phyloP scores from a whole-genome alignment of 2,113 vertebrate genomes.

The Saimiri boliviensis region DNA sequence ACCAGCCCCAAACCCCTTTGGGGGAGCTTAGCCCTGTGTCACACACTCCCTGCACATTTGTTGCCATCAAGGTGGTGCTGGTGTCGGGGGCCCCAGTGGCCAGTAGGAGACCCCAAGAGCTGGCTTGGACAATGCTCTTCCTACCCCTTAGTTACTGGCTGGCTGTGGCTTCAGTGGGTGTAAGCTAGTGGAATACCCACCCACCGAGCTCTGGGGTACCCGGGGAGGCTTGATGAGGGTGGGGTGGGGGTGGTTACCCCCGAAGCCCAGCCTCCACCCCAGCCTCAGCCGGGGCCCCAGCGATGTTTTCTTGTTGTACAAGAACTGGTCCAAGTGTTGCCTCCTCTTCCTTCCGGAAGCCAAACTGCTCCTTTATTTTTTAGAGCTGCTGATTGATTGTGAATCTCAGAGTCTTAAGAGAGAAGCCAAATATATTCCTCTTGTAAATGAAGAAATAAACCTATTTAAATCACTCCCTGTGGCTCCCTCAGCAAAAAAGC shows the following conservation, averaged over 20 bases:
- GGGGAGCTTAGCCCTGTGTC: background rate
- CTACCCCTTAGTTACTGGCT: background rate
- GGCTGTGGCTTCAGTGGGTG: constrained; percentile 54
- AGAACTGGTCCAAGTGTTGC: constrained; percentile 95
- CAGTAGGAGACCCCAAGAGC: background rate
- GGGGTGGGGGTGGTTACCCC: background rate
- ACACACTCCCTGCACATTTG: background rate
- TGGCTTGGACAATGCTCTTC: background rate
- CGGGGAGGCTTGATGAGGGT: background rate
- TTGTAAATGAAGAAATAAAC: constrained; percentile 99
- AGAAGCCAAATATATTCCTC: constrained; percentile 93
- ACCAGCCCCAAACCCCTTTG: background rate
- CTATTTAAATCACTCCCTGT: constrained; percentile 83
- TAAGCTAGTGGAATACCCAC: constrained; percentile 18
- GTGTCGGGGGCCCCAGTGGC: background rate
- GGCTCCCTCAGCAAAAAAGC: background rate
- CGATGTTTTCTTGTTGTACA: constrained; percentile 98
- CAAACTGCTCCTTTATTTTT: constrained; percentile 97
- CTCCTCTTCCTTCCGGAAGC: constrained; percentile 95
- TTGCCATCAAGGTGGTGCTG: constrained; percentile 3
- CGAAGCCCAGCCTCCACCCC: background rate
- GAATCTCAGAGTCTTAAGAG: constrained; percentile 88
- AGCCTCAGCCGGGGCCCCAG: constrained; percentile 53
- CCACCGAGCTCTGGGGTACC: constrained; percentile 48
- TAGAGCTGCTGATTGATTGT: constrained; percentile 94